Evolutionary conservation across 2,797 vertebrate genomes (phyloP).

Genomic region (Acanthurus tractus): DNA sequence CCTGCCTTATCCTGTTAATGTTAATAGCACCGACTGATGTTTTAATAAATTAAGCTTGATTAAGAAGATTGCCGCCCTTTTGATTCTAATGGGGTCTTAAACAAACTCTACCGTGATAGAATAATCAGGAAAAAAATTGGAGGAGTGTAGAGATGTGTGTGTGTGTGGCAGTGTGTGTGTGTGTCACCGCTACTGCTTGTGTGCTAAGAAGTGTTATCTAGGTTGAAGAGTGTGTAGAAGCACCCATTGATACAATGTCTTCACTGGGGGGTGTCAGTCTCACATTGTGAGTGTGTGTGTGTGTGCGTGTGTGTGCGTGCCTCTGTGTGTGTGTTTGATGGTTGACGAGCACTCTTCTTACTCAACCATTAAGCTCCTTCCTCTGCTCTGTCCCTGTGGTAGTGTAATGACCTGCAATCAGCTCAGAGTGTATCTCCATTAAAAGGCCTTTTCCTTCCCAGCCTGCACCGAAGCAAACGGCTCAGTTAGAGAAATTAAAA

Average conservation of each 20-base stretch:
- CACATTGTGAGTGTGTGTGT: slow-evolving; percentile 24
- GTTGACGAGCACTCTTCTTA: slow-evolving; percentile 92
- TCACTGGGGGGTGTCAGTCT: slow-evolving; percentile 44
- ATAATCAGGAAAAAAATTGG: slow-evolving; percentile 88
- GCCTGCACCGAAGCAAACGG: slow-evolving; percentile 87
- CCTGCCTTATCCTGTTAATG: slow-evolving; percentile 69
- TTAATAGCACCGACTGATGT: slow-evolving; percentile 77
- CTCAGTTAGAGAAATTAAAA: slow-evolving; percentile 93
- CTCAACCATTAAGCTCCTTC: slow-evolving; percentile 94
- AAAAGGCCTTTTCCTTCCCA: slow-evolving; percentile 86
- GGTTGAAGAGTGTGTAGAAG: slow-evolving; percentile 39
- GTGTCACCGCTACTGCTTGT: slow-evolving; percentile 13
- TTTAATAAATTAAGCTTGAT: slow-evolving; percentile 91
- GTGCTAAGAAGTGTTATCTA: slow-evolving; percentile 31
- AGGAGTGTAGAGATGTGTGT: slow-evolving; percentile 58
- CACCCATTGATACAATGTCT: slow-evolving; percentile 44
- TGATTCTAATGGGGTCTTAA: slow-evolving; percentile 92
- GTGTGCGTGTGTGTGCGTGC: slow-evolving; percentile 19
- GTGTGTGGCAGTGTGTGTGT: slow-evolving; percentile 25
- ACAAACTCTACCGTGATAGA: slow-evolving; percentile 89
- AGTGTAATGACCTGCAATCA: slow-evolving; percentile 98
- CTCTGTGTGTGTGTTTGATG: slow-evolving; percentile 61
- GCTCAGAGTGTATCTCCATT: slow-evolving; percentile 98
- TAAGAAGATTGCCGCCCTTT: slow-evolving; percentile 93
- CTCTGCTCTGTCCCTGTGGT: slow-evolving; percentile 97